phyloP scores from a whole-genome alignment of 37 sponge, comb jelly and placozoan species.

The Tethya wilhelma region DNA sequence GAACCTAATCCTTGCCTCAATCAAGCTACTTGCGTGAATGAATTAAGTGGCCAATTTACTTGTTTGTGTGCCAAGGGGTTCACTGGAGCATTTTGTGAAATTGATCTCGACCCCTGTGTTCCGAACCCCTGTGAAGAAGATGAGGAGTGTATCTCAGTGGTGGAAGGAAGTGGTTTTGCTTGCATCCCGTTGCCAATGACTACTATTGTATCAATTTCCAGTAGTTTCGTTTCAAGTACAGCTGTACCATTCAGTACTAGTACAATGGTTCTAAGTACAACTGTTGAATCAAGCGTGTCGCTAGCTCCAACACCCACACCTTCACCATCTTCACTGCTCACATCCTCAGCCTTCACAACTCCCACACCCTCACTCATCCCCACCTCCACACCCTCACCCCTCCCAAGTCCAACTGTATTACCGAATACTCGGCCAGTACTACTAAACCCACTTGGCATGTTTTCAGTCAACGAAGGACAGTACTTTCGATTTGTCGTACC shows the following conservation, averaged over 20 bases:
- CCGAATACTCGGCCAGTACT: conserved; percentile 34
- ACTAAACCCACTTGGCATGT: conserved; percentile 40
- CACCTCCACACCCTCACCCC: too few species aligned
- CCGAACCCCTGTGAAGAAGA: conserved; percentile 12
- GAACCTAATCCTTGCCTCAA: conserved; percentile 22
- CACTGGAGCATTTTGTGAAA: conserved; percentile 8
- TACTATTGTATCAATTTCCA: too few species aligned
- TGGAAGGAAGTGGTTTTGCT: not conserved
- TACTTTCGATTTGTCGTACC: conserved; percentile 30
- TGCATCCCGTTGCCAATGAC: not conserved
- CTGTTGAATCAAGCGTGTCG: too few species aligned
- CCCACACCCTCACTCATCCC: too few species aligned
- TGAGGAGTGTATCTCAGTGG: not conserved
- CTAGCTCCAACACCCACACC: too few species aligned
- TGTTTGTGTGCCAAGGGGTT: conserved; percentile 12
- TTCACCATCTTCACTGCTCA: too few species aligned
- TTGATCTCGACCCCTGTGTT: conserved; percentile 11
- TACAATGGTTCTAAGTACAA: too few species aligned
- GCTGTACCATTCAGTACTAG: too few species aligned
- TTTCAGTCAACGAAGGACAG: conserved; percentile 47
- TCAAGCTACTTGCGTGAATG: conserved; percentile 10
- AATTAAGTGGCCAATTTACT: not conserved
- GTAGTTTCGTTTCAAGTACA: too few species aligned
- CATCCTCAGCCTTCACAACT: too few species aligned
- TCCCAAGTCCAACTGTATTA: too few species aligned